phyloP scores from a whole-genome alignment of 2,888 invertebrate species.

The Cantharis nigra region DNA sequence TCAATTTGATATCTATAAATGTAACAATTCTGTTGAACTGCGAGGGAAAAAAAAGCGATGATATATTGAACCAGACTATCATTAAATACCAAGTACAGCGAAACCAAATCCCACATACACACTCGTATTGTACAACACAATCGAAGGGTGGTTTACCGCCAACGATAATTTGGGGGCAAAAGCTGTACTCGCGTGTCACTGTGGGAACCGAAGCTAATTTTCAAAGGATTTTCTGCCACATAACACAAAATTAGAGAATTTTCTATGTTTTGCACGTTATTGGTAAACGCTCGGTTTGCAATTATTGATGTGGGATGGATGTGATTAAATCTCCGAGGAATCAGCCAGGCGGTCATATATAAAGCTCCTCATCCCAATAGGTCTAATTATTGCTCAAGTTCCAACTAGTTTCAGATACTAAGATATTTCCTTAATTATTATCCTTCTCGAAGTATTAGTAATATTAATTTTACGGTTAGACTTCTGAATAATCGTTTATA shows the following conservation, averaged over 20 bases:
- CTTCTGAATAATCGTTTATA: background rate
- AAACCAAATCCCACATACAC: constrained; percentile 29
- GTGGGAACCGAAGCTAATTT: constrained; percentile 25
- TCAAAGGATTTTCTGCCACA: constrained; percentile 7
- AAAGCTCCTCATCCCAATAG: constrained; percentile 21
- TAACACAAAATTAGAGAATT: constrained; percentile 13
- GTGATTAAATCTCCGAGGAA: constrained; percentile 25
- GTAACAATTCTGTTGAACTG: background rate
- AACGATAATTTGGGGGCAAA: constrained; percentile 29
- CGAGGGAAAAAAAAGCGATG: background rate
- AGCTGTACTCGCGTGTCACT: constrained; percentile 26
- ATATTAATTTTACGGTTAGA: background rate
- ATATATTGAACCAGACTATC: background rate
- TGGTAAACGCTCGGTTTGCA: constrained; percentile 10
- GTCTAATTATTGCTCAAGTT: background rate
- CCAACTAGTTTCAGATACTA: background rate
- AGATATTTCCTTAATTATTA: background rate
- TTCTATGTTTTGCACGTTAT: constrained; percentile 20
- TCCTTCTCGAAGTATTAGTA: background rate
- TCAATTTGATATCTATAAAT: background rate
- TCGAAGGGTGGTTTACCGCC: constrained; percentile 29
- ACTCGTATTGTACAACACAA: constrained; percentile 25
- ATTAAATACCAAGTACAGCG: constrained; percentile 19
- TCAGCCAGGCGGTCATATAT: constrained; percentile 28
- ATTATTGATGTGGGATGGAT: constrained; percentile 16